These are phyloP conservation scores for Prunella strophiata DNA, from an alignment of 2,797 vertebrate species.

Conservation along the genomic window DNA sequence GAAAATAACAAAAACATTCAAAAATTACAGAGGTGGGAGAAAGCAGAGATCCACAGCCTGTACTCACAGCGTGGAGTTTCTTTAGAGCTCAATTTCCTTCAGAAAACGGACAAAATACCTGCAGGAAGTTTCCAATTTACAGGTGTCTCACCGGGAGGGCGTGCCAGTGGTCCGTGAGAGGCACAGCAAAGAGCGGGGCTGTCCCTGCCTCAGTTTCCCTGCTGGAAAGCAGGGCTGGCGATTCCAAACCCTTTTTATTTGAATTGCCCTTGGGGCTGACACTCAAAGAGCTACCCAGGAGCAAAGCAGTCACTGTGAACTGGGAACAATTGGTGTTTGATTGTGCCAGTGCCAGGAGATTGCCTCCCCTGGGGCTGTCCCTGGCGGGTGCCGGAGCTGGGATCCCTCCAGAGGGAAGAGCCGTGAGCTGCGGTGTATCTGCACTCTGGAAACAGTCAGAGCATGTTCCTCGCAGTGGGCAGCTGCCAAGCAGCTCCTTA, in stretches of 20 bases:
- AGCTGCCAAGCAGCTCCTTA: slow-evolving; percentile 56
- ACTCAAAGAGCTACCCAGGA: neutral
- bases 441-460: neutral
- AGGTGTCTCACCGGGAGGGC: neutral
- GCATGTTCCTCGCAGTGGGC: slow-evolving; percentile 32
- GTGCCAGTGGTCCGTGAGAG: fast-evolving
- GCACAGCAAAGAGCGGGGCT: neutral
- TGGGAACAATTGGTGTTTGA: neutral
- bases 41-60: fast-evolving
- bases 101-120: neutral
- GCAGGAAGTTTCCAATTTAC: neutral
- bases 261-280: neutral
- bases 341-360: neutral
- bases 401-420: neutral
- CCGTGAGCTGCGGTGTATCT: slow-evolving; percentile 14
- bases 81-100: neutral
- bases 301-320: neutral
- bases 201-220: slow-evolving; percentile 3
- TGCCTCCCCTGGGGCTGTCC: neutral
- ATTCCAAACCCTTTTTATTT: neutral
- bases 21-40: neutral
- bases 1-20: neutral
- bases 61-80: fast-evolving
- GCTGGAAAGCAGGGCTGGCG: neutral
- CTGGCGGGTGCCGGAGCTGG: neutral